Base-by-base conservation (phyloP, 2,113 vertebrate species). In the Neolamprologus caudopunctatus region DNA sequence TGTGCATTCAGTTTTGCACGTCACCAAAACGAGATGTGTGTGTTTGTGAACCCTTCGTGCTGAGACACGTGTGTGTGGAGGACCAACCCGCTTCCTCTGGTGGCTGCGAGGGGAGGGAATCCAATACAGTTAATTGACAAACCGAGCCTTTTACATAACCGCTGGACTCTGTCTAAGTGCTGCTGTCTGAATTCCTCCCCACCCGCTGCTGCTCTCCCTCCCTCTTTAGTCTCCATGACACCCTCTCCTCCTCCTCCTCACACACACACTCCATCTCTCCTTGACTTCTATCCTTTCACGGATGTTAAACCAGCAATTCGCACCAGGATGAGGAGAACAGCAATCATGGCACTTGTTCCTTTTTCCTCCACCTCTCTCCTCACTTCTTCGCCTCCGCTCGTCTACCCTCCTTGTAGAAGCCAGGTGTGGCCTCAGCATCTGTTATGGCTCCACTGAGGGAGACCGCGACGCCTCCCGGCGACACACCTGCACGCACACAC, bases 81-180 rank as follows among this genome's bases (percentile, higher is more conserved):
- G 80, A 50, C 63, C 84, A 11, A 79, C 88, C 87, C 89, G 68
- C 83, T 88, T 87, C 53, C 87, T 89, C 63, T 42, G 35, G 51
- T 9, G 47, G 73, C 80, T 80, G 61, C 33, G 51, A 75, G 61
- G 81, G 90, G 89, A 84, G 91, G 87, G 90, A 93, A 94, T 94
- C 94, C 95, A 94, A 95, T 93, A 95, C 63, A 57, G 93, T 87
- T 92, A 95, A 95, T 95, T 91, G 92, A 95, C 91, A 86, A 90
- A 81, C 61, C 37, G 80, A 94, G 92, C 88, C 87, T 73, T 95
- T 96, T 96, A 95, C 93, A 88, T 95, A 96, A 95, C 91, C n/a
- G 11, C 80, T 35, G 55, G n/a, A 78, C 85, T 90, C 45, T 63
- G 86, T 87, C 88, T 87, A 82, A 95, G 92, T 91, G 85, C 55